phyloP scores from a whole-genome alignment of 2,888 invertebrate species.

The Hypercompe scribonia region DNA sequence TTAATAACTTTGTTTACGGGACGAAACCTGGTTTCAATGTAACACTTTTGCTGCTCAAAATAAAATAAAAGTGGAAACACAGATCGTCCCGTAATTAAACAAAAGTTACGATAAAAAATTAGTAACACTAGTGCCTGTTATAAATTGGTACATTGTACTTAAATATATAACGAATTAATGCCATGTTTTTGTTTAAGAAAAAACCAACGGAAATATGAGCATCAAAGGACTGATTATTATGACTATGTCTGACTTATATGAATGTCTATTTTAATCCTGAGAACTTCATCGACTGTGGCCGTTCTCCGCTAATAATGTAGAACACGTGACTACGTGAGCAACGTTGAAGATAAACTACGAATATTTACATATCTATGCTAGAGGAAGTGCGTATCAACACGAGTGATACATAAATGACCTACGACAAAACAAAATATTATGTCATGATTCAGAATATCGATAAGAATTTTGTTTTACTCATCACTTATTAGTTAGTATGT shows the following conservation, averaged over 20 bases:
- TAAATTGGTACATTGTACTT: neutral
- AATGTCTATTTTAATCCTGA: neutral
- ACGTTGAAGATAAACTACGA: neutral
- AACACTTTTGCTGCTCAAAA: too few species aligned
- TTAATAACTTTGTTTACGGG: too few species aligned
- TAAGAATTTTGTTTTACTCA: slow-evolving; percentile 16
- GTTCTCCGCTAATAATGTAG: neutral
- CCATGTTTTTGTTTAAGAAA: neutral
- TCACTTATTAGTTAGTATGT: neutral
- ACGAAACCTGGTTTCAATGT: neutral
- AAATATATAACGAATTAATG: neutral
- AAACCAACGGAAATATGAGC: neutral
- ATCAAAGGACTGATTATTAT: neutral
- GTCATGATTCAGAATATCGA: slow-evolving; percentile 6
- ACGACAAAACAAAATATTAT: slow-evolving; percentile 17
- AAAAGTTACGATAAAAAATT: too few species aligned
- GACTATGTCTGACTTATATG: too few species aligned
- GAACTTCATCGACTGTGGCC: neutral
- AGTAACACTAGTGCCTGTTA: too few species aligned
- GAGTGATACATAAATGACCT: slow-evolving; percentile 9
- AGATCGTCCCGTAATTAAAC: too few species aligned
- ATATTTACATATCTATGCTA: neutral
- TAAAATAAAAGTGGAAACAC: too few species aligned
- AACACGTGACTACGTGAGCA: neutral
- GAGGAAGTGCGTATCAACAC: slow-evolving; percentile 14